Evolutionary conservation across 2,888 invertebrate genomes (phyloP), one percentile per base, ranked within the genome.

Genomic region (Phyto melanocephala): DNA sequence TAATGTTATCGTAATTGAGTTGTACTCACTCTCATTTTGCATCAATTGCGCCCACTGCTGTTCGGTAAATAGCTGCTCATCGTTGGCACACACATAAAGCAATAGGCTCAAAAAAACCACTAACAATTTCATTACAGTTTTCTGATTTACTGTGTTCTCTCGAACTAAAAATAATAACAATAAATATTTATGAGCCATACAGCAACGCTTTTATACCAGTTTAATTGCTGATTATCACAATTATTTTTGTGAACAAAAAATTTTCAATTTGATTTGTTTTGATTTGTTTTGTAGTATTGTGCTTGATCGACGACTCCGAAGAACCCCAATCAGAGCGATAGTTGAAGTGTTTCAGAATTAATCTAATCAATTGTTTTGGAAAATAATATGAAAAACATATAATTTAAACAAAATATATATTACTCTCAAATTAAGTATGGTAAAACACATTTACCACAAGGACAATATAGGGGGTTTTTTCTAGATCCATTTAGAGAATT

Each of bases 201-300:
- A 54, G 54, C 42, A 13, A 1, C 81, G 71, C 87, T 88, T 88
- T 86, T 88, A 88, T 88, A 88, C 82, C n/a, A 8, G 8, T 15
- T 3, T 40, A 70, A 52, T 8, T 45, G 13, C 47, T 56, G 58
- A 15, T 52, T 35, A 52, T 20, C 37, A 54, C 8, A 11, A 7
- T 11, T 13, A 24, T 52, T 54, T 28, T 54, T 50, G 8, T 11
- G 40, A 40, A 40, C n/a, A n/a, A n/a, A n/a, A n/a, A n/a, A 11
- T 68, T 54, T 35, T 52, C 52, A 40, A 68, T 54, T 54, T 52
- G n/a, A 6, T 28, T 28, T 28, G 28, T 28, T 28, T 28, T n/a
- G n/a, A n/a, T n/a, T n/a, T n/a, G n/a, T n/a, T n/a, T n/a, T n/a
- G n/a, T n/a, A n/a, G n/a, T n/a, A n/a, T n/a, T n/a, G n/a, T n/a